A percentile compares a stretch with the other conserved stretches of the same genome.
Conservation (phyloP, 1,140 invertebrate species). For the Phymastichus coffea region DNA sequence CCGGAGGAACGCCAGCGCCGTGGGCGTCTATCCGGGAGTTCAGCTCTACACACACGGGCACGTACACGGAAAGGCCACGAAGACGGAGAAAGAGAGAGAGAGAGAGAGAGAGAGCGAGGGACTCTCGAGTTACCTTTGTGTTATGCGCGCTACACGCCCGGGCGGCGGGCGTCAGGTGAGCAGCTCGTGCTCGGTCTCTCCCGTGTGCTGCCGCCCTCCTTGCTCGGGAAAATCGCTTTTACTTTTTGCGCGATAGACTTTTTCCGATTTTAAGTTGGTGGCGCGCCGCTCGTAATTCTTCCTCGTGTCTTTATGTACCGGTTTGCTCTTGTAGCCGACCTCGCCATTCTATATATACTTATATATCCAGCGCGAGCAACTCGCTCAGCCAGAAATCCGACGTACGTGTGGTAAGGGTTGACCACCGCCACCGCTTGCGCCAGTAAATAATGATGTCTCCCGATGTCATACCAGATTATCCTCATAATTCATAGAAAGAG, state of each 20-base stretch:
- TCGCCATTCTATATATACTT: not conserved
- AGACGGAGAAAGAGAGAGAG: too few relatives aligned
- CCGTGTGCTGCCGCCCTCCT: too few relatives aligned
- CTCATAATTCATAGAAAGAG: constrained; percentile 2
- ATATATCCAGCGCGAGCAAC: not conserved
- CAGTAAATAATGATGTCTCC: constrained; percentile 11
- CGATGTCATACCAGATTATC: constrained; percentile 13
- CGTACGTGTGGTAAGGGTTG: not conserved
- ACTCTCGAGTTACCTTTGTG: constrained; percentile 34
- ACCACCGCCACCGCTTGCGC: not conserved
- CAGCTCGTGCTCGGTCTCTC: constrained; percentile 22
- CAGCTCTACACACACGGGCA: too few relatives aligned
- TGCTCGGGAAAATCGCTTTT: not conserved
- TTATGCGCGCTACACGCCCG: too few relatives aligned
- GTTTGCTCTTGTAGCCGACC: not conserved
- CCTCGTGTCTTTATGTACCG: constrained; percentile 1
- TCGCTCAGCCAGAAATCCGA: too few relatives aligned
- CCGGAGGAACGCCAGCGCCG: constrained; percentile 27
- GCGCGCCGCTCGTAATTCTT: constrained; percentile 4
- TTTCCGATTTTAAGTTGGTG: constrained; percentile 9
- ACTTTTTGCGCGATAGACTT: not conserved
- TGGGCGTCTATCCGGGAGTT: constrained; percentile 38
- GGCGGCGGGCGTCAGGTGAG: constrained; percentile 40
- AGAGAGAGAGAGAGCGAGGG: too few relatives aligned
- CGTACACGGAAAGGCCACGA: too few relatives aligned